phyloP scores from a whole-genome alignment of 2,113 vertebrate genomes.

The Hydropotes inermis region DNA sequence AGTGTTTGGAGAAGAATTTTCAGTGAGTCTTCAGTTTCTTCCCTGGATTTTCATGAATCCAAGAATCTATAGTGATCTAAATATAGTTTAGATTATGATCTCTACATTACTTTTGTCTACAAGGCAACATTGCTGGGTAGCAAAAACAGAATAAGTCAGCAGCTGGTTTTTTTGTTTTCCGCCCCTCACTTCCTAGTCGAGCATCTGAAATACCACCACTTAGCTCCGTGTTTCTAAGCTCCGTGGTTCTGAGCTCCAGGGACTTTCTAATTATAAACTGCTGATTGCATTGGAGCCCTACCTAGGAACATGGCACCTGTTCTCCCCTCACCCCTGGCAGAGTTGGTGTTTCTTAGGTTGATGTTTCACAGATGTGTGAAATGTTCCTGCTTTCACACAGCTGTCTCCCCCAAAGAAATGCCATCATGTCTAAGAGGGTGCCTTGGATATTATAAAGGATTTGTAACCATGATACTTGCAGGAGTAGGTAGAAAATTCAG shows the following conservation, averaged over 20 bases:
- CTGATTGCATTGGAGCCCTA: neutral
- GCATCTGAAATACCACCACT: neutral
- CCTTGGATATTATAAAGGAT: neutral
- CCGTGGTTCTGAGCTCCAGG: conserved; percentile 41
- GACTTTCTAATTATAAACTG: conserved; percentile 77
- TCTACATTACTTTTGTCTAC: neutral
- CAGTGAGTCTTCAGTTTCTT: neutral
- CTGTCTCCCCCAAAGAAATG: neutral
- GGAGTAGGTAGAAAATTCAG: neutral
- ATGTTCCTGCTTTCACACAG: neutral
- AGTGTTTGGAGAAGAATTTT: neutral
- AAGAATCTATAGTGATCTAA: neutral
- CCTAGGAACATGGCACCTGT: neutral
- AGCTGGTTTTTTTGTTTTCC: neutral
- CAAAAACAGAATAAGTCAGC: neutral
- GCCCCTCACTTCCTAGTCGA: neutral
- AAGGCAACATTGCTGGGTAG: neutral
- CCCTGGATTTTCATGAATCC: neutral
- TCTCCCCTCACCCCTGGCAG: neutral
- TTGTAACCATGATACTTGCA: neutral
- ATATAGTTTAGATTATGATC: neutral
- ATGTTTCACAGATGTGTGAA: neutral
- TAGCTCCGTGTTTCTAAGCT: neutral
- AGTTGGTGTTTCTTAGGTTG: neutral
- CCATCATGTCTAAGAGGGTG: neutral